Percentiles rank a stretch among this genome's conserved stretches.
These are phyloP conservation scores for Triplophysa yarkandensis DNA, from an alignment of 2,797 vertebrate genomes.

Conservation along the genomic window DNA sequence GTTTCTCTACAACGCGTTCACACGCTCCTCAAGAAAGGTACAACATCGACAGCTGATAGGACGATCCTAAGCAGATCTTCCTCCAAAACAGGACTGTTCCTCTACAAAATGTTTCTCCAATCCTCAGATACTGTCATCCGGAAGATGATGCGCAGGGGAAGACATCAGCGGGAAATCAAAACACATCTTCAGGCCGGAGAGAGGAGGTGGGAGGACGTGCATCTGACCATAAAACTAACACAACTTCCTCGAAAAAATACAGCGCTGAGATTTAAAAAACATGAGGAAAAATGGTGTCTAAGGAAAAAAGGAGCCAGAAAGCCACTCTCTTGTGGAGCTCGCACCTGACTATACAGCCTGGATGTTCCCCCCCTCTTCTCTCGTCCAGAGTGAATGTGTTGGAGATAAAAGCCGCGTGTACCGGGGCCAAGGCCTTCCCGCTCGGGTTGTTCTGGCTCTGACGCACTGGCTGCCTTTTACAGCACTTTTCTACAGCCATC, in stretches of 20 bases:
- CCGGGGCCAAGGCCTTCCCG: conserved; percentile 80
- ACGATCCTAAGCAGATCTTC: conserved; percentile 14
- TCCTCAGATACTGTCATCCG: conserved; percentile 33
- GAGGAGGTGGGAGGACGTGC: conserved; percentile 29
- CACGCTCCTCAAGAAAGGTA: conserved; percentile 29
- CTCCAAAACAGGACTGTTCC: conserved; percentile 32
- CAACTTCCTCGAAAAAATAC: conserved; percentile 31
- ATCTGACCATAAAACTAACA: conserved; percentile 28
- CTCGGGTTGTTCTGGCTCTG: conserved; percentile 62
- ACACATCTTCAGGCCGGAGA: conserved; percentile 29
- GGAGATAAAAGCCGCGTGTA: conserved; percentile 80
- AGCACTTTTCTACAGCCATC: conserved; percentile 85
- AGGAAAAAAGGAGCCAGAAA: conserved; percentile 28
- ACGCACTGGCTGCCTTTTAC: conserved; percentile 66
- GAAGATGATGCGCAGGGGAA: conserved; percentile 21
- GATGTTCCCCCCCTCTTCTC: conserved; percentile 1
- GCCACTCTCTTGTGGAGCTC: conserved; percentile 60
- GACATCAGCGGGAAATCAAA: conserved; percentile 38
- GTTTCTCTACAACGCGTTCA: conserved; percentile 45
- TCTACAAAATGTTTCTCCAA: conserved; percentile 30
- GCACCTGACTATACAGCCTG: conserved; percentile 61
- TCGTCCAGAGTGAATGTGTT: conserved; percentile 51
- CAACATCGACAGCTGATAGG: conserved; percentile 28
- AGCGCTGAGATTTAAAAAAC: conserved; percentile 17
- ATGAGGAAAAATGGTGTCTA: neutral